A percentile compares a stretch with the other conserved stretches of the same genome.
Evolutionary conservation across 1,140 invertebrate genomes (phyloP).

Genomic region (Adelges cooleyi): DNA sequence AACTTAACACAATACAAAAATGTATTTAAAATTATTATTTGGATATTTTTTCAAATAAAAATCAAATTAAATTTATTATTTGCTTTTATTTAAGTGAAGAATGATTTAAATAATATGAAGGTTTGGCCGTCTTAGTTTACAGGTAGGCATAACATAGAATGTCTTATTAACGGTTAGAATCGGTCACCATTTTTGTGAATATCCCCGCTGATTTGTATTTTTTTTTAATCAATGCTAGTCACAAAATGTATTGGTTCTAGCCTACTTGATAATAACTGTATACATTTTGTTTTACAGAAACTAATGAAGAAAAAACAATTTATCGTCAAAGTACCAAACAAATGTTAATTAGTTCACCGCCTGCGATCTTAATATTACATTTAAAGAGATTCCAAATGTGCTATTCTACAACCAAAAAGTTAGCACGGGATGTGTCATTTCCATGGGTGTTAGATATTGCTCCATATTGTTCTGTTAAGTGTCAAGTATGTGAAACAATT

Average conservation of each 20-base stretch:
- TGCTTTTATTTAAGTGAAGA: not conserved
- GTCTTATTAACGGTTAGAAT: too few relatives aligned
- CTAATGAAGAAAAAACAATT: slow-evolving; percentile 53
- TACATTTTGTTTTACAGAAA: slow-evolving; percentile 35
- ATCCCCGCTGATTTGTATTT: too few relatives aligned
- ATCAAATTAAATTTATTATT: not conserved
- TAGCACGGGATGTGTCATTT: slow-evolving; percentile 77
- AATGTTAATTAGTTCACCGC: slow-evolving; percentile 78
- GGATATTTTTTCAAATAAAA: too few relatives aligned
- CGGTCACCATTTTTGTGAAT: too few relatives aligned
- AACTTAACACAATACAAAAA: too few relatives aligned
- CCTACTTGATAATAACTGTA: too few relatives aligned
- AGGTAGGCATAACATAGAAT: too few relatives aligned
- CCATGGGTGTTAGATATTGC: slow-evolving; percentile 75
- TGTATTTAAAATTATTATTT: too few relatives aligned
- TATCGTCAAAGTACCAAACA: slow-evolving; percentile 86
- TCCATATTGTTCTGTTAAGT: slow-evolving; percentile 74
- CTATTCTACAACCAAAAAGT: slow-evolving; percentile 56
- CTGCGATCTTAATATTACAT: slow-evolving; percentile 86
- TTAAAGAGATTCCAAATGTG: slow-evolving; percentile 78
- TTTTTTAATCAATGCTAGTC: too few relatives aligned
- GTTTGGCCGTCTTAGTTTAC: too few relatives aligned
- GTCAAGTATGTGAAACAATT: slow-evolving; percentile 41
- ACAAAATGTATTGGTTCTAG: too few relatives aligned
- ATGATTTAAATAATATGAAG: too few relatives aligned